These are phyloP conservation scores for Sebastes itinus DNA, from an alignment of 2,797 vertebrate species.

Conservation along the genomic window DNA sequence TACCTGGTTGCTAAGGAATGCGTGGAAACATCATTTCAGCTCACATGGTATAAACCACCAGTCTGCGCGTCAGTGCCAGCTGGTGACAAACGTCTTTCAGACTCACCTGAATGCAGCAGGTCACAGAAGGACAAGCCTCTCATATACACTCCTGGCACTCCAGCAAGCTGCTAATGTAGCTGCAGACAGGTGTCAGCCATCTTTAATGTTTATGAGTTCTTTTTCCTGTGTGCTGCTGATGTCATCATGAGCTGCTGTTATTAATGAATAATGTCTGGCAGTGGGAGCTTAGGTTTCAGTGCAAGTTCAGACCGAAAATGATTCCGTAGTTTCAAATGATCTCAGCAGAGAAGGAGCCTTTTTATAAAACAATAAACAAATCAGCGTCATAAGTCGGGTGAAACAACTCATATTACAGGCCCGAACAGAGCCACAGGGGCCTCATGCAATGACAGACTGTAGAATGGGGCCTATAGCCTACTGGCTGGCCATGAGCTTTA, in stretches of 20 bases:
- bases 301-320: constrained; percentile 41
- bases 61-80: not conserved
- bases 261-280: constrained; percentile 68
- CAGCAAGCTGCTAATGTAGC: constrained; percentile 12
- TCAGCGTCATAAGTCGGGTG: constrained; percentile 35
- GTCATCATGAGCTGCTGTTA: constrained; percentile 62
- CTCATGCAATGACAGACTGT: constrained; percentile 46
- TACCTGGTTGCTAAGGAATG: constrained; percentile 5
- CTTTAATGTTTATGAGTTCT: constrained; percentile 65
- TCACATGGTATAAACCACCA: not conserved
- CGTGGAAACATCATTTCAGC: not conserved
- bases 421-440: constrained; percentile 29
- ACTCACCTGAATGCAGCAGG: constrained; percentile 28
- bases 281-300: constrained; percentile 48
- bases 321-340: constrained; percentile 53
- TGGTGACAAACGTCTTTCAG: constrained; percentile 50
- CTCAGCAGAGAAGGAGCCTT: constrained; percentile 45
- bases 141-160: not conserved
- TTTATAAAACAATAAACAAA: constrained; percentile 78
- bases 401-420: constrained; percentile 45
- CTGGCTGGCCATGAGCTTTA: not conserved
- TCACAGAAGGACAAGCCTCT: constrained; percentile 10
- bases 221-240: constrained; percentile 49
- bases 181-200: constrained; percentile 75
- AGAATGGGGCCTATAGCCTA: not conserved